These are phyloP conservation scores for Drosophila demipolita DNA, from an alignment of 2,888 invertebrate genomes.

Conservation along the genomic window DNA sequence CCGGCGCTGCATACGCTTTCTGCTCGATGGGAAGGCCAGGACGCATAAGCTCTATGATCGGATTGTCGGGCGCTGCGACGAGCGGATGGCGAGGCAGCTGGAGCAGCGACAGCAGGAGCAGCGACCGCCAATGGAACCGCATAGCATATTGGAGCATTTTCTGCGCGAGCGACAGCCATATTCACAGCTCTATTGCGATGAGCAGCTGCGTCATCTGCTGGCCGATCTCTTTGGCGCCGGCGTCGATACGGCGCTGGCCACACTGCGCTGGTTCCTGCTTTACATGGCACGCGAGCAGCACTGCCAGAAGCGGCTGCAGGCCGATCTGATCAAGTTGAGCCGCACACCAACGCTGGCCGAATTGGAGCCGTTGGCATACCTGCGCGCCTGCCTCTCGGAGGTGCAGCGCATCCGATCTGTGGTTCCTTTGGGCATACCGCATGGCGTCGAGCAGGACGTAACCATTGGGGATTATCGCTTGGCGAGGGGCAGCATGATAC, in stretches of 20 bases:
- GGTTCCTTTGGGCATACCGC: slow-evolving; percentile 94
- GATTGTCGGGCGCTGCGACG: slow-evolving; percentile 87
- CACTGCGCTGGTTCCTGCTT: slow-evolving; percentile 92
- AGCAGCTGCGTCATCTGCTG: slow-evolving; percentile 89
- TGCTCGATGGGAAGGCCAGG: slow-evolving; percentile 89
- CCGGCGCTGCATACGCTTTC: slow-evolving; percentile 87
- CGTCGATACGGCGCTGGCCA: slow-evolving; percentile 92
- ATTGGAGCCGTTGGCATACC: slow-evolving; percentile 76
- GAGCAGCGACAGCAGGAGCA: slow-evolving; percentile 7
- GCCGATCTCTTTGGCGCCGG: slow-evolving; percentile 95
- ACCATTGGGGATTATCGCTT: slow-evolving; percentile 88
- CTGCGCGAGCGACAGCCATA: slow-evolving; percentile 86
- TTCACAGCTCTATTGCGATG: slow-evolving; percentile 64
- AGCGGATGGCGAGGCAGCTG: slow-evolving; percentile 53
- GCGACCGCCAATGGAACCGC: slow-evolving; percentile 1
- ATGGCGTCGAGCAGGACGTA: slow-evolving; percentile 88
- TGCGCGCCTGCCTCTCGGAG: slow-evolving; percentile 90
- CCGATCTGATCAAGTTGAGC: slow-evolving; percentile 55
- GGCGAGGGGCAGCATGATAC: slow-evolving; percentile 90
- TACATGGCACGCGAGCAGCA: slow-evolving; percentile 90
- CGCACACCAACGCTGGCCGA: slow-evolving; percentile 67
- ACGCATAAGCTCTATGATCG: slow-evolving; percentile 90
- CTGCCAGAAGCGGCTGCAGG: slow-evolving; percentile 86
- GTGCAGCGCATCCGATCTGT: slow-evolving; percentile 92
- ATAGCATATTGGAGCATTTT: slow-evolving; percentile 88